These are phyloP conservation scores for Caenorhabditis plicata DNA, from an alignment of 2,888 invertebrate species.

Conservation along the genomic window DNA sequence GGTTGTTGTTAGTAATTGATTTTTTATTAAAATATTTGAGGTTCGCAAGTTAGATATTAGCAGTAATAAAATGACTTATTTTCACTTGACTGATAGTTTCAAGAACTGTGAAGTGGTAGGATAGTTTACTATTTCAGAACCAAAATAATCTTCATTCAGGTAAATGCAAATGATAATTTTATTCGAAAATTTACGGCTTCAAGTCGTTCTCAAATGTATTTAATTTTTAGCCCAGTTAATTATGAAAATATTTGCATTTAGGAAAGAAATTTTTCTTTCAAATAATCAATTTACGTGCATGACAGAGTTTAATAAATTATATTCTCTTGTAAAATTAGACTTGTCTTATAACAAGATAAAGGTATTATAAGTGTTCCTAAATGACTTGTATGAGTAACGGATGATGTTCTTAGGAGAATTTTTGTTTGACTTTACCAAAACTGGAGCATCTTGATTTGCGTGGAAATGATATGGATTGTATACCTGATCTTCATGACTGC, in stretches of 20 bases:
- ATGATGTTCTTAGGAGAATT: background rate
- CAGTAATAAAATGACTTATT: conserved; percentile 7
- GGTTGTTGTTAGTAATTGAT: too few relatives aligned
- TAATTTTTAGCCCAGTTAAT: conserved; percentile 1
- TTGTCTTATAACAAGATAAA: conserved; percentile 11
- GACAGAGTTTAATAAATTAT: conserved; percentile 6
- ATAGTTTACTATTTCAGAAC: background rate
- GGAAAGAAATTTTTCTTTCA: conserved; percentile 8
- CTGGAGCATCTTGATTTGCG: background rate
- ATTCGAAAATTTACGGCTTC: conserved; percentile 13
- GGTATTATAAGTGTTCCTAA: too few relatives aligned
- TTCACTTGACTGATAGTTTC: conserved; percentile 19
- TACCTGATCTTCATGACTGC: conserved; percentile 23
- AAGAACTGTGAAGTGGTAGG: conserved; percentile 21
- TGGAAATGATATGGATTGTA: conserved; percentile 1
- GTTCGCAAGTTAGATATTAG: conserved; percentile 9
- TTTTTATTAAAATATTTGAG: conserved; percentile 1
- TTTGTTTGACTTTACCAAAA: background rate
- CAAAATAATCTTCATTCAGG: conserved; percentile 10
- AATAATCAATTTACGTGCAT: conserved; percentile 14
- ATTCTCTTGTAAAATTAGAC: conserved; percentile 14
- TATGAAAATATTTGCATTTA: background rate
- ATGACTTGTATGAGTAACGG: too few relatives aligned
- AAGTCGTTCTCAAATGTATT: conserved; percentile 14
- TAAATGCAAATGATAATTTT: conserved; percentile 11